Evolutionary conservation across 1,140 invertebrate genomes (phyloP).

Genomic region (Druon quercuslanigerum): DNA sequence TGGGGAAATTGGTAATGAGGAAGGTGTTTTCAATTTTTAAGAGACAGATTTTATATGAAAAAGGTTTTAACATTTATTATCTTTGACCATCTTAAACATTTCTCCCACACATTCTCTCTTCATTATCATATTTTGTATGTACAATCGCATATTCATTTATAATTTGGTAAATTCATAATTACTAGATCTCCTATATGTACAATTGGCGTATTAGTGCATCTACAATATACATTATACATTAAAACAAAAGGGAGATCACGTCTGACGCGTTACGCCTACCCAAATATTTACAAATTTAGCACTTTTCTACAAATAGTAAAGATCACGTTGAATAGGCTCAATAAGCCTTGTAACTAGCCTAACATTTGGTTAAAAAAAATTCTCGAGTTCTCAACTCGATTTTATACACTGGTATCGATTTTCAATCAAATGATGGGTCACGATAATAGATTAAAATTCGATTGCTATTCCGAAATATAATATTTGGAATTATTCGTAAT

Average conservation of each 20-base stretch:
- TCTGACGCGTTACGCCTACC: constrained; percentile 27
- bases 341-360: not conserved
- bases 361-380: constrained; percentile 27
- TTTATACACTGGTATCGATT: constrained; percentile 6
- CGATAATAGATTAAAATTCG: not conserved
- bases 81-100: not conserved
- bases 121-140: constrained; percentile 6
- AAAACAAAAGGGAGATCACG: constrained; percentile 27
- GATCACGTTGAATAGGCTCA: constrained; percentile 4
- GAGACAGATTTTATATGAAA: not conserved
- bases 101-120: not conserved
- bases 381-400: not conserved
- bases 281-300: constrained; percentile 22
- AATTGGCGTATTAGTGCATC: constrained; percentile 9
- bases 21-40: not conserved
- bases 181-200: constrained; percentile 21
- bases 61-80: constrained; percentile 24
- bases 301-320: not conserved
- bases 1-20: not conserved
- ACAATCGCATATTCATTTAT: constrained; percentile 13
- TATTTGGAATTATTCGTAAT: too few species aligned
- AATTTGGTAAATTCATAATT: constrained; percentile 24
- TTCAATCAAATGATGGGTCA: not conserved
- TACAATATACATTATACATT: constrained; percentile 29
- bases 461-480: not conserved